Percentiles rank a stretch among this genome's conserved stretches.
Evolutionary conservation across 2,797 vertebrate species (phyloP).

Genomic region (Manis pentadactyla): DNA sequence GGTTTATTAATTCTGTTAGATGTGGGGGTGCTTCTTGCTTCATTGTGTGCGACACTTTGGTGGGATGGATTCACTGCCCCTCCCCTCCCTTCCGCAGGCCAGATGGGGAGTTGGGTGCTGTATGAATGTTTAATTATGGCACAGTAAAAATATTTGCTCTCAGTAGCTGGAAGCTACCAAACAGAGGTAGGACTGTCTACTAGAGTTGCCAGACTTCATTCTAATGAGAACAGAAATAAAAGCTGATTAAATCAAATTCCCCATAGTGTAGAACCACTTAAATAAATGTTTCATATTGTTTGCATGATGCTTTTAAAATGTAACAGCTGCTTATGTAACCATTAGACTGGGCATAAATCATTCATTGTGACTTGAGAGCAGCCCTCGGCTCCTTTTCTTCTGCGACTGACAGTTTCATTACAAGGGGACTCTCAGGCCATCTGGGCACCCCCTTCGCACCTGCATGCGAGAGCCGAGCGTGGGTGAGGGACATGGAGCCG

Average conservation of each 20-base stretch:
- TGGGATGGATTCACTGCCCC: neutral
- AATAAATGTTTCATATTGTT: slow-evolving; percentile 85
- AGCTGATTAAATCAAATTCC: slow-evolving; percentile 81
- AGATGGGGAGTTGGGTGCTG: slow-evolving; percentile 73
- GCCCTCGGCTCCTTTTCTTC: neutral
- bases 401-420: slow-evolving; percentile 37
- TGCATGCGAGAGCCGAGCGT: rapidly evolving
- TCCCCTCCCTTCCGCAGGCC: slow-evolving; percentile 36
- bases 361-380: slow-evolving; percentile 43
- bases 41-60: neutral
- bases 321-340: slow-evolving; percentile 77
- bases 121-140: slow-evolving; percentile 67
- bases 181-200: slow-evolving; percentile 69
- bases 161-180: slow-evolving; percentile 62
- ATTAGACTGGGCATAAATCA: slow-evolving; percentile 77
- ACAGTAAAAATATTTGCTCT: slow-evolving; percentile 70
- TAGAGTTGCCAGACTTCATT: slow-evolving; percentile 73
- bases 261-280: slow-evolving; percentile 71
- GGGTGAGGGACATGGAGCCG: neutral
- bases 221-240: slow-evolving; percentile 75
- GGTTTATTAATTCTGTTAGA: slow-evolving; percentile 1
- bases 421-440: neutral
- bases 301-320: slow-evolving; percentile 75
- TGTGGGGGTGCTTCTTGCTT: neutral
- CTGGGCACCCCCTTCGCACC: neutral